Evolutionary conservation across 2,113 vertebrate species (phyloP).

Genomic region (Myrmecophaga tridactyla): DNA sequence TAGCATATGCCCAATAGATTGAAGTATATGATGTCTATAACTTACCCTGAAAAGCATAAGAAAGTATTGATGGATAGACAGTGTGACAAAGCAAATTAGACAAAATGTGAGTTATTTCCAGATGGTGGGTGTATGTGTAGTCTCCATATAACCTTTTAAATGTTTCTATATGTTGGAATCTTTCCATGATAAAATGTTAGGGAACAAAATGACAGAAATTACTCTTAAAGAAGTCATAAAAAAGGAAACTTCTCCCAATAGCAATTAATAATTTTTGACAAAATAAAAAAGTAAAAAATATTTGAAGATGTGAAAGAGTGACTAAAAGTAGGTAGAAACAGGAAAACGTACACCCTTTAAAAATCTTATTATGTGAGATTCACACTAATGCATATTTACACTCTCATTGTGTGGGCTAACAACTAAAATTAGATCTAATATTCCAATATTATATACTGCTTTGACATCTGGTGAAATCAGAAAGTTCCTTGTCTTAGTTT

Average conservation of each 20-base stretch:
- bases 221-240: neutral
- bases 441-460: neutral
- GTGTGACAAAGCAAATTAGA: neutral
- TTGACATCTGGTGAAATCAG: neutral
- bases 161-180: neutral
- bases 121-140: neutral
- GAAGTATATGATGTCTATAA: neutral
- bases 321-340: neutral
- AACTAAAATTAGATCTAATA: neutral
- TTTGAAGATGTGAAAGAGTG: neutral
- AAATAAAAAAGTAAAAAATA: neutral
- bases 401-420: neutral
- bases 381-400: neutral
- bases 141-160: neutral
- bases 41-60: neutral
- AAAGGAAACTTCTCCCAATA: neutral
- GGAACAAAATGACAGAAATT: neutral
- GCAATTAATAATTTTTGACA: neutral
- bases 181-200: neutral
- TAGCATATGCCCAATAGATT: neutral
- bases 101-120: neutral
- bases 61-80: neutral
- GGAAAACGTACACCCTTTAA: neutral
- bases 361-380: neutral
- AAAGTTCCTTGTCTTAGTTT: too few relatives aligned